Percentiles rank a stretch among this genome's conserved stretches.
Conservation (phyloP, 2,888 invertebrate genomes). For the Drosophila ustulata region DNA sequence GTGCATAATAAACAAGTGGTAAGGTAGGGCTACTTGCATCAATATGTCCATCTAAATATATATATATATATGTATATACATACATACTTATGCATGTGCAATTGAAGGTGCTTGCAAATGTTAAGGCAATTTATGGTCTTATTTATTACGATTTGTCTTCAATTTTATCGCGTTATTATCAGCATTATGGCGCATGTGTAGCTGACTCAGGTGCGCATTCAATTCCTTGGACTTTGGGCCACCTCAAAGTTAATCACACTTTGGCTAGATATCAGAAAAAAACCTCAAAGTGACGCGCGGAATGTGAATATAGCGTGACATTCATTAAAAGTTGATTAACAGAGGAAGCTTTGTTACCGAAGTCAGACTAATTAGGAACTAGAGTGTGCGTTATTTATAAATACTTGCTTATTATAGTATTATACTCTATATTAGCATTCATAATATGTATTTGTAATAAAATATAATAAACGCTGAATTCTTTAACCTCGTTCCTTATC, state of each 20-base stretch:
- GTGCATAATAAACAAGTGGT: not conserved
- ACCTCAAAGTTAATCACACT: conserved; percentile 15
- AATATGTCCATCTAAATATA: too few relatives aligned
- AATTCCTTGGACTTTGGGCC: conserved; percentile 42
- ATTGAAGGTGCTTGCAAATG: not conserved
- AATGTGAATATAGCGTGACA: conserved; percentile 21
- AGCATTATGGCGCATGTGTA: conserved; percentile 25
- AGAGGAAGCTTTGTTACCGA: not conserved
- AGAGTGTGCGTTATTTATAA: too few relatives aligned
- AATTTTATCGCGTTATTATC: conserved; percentile 37
- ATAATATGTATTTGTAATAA: not conserved
- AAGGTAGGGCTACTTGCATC: not conserved
- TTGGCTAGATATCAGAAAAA: conserved; percentile 18
- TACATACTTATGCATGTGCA: not conserved
- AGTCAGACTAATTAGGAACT: not conserved
- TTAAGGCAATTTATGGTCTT: not conserved
- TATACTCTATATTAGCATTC: too few relatives aligned
- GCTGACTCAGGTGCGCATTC: conserved; percentile 31
- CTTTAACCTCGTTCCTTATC: conserved; percentile 1
- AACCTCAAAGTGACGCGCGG: conserved; percentile 15
- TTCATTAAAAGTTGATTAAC: conserved; percentile 5
- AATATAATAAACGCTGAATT: not conserved
- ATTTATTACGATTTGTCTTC: conserved; percentile 34
- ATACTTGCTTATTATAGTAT: too few relatives aligned
- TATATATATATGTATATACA: not conserved